Evolutionary conservation across 1,140 invertebrate species (phyloP).

Genomic region (Apis mellifera): Amel_HAv3.1 CM009941.2:9887501-9888000

Average conservation of each 20-base stretch:
- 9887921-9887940: slow-evolving; percentile 3
- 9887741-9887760: slow-evolving; percentile 99
- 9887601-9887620: slow-evolving; percentile 83
- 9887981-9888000: not conserved
- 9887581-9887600: slow-evolving; percentile 77
- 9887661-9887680: slow-evolving; percentile 97
- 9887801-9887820: slow-evolving; percentile 99
- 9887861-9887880: slow-evolving; percentile 99
- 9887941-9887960: not conserved
- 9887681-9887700: slow-evolving; percentile 99
- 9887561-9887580: slow-evolving; percentile 58
- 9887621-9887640: slow-evolving; percentile 93
- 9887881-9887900: slow-evolving; percentile 99
- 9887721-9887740: slow-evolving; percentile 86
- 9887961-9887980: not conserved
- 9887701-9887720: slow-evolving; percentile 97
- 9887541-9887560: slow-evolving; percentile 66
- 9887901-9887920: slow-evolving; percentile 71
- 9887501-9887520: slow-evolving; percentile 86
- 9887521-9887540: slow-evolving; percentile 73
- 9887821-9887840: slow-evolving; percentile 99
- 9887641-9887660: slow-evolving; percentile 97
- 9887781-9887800: slow-evolving; percentile 99
- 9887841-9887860: slow-evolving; percentile 97
- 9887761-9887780: slow-evolving; percentile 98